These are phyloP conservation scores for Dreissena rostriformis DNA, from an alignment of 1,140 invertebrate species.

Conservation along the genomic window DNA sequence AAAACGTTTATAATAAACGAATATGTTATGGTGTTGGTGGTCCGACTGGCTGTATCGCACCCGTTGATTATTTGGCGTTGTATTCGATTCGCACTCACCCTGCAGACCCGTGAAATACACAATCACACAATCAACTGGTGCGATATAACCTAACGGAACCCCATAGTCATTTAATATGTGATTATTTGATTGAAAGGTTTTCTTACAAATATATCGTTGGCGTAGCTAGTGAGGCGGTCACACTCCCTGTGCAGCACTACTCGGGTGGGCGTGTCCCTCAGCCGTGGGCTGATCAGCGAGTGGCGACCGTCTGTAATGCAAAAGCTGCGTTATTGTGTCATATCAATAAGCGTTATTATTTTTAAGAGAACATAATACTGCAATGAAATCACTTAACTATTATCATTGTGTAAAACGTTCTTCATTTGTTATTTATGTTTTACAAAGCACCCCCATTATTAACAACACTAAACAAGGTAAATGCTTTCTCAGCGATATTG, in stretches of 20 bases:
- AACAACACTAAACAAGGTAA: too few relatives aligned
- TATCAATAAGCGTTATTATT: neutral
- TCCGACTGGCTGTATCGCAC: neutral
- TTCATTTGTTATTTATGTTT: too few relatives aligned
- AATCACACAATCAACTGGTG: too few relatives aligned
- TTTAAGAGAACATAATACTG: too few relatives aligned
- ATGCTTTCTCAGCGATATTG: too few relatives aligned
- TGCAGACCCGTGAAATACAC: too few relatives aligned
- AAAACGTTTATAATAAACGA: too few relatives aligned
- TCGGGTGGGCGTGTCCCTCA: slow-evolving; percentile 20
- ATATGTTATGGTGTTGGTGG: too few relatives aligned
- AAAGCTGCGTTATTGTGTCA: neutral
- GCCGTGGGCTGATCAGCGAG: slow-evolving; percentile 21
- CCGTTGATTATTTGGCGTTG: neutral
- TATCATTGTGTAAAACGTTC: too few relatives aligned
- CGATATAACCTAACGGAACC: neutral
- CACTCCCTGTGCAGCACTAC: slow-evolving; percentile 41
- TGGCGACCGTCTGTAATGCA: neutral
- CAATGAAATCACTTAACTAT: too few relatives aligned
- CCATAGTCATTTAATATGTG: neutral
- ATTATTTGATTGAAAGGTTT: neutral
- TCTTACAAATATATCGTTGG: slow-evolving; percentile 52
- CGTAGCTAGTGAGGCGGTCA: slow-evolving; percentile 49
- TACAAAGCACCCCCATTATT: too few relatives aligned
- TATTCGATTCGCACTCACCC: too few relatives aligned